Percentiles rank a stretch among this genome's conserved stretches.
Conservation (phyloP, 2,797 vertebrate genomes). For the Artibeus jamaicensis region DNA sequence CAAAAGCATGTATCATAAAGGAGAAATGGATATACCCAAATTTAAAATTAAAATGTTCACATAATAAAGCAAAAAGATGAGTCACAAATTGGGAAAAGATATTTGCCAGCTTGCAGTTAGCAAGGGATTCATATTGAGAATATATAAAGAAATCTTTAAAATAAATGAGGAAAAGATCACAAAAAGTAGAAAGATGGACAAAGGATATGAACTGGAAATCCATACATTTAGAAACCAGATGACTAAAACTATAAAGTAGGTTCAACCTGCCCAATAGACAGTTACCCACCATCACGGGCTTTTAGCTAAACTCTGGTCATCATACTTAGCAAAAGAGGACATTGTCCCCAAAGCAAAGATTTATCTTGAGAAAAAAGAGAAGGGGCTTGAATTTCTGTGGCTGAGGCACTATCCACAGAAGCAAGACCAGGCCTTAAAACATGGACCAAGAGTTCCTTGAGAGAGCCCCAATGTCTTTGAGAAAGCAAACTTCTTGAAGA, state of each 20-base stretch:
- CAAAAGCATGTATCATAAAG: neutral
- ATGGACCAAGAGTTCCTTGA: neutral
- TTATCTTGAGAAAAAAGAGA: neutral
- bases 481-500: neutral
- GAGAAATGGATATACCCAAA: neutral
- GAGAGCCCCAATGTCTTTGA: neutral
- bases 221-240: neutral
- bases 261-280: neutral
- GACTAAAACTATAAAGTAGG: neutral
- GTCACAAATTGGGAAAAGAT: neutral
- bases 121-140: neutral
- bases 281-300: neutral
- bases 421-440: neutral
- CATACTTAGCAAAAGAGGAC: neutral
- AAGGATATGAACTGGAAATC: neutral
- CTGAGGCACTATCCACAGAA: neutral
- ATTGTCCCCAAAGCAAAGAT: neutral
- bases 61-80: neutral
- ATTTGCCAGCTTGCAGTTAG: neutral
- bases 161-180: neutral
- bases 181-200: neutral
- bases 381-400: neutral
- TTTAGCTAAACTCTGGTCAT: neutral
- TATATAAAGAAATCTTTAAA: neutral
- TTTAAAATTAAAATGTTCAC: neutral